Percentiles rank a stretch among this genome's conserved stretches.
Evolutionary conservation across 2,888 invertebrate genomes (phyloP).

Genomic region (Cryptus viduatorius): DNA sequence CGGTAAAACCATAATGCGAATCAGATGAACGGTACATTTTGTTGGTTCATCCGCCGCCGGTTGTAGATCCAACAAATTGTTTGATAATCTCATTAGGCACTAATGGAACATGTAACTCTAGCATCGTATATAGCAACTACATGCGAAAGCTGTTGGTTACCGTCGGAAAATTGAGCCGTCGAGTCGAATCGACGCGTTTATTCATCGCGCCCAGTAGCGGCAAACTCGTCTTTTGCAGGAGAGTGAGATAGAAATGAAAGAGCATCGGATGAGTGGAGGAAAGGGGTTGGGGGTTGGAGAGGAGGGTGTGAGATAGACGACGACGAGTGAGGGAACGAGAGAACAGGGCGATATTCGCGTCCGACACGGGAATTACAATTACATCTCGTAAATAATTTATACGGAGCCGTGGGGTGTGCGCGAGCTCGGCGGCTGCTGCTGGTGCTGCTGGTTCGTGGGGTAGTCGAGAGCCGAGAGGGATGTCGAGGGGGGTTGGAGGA

Average conservation of each 20-base stretch:
- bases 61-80: constrained; percentile 33
- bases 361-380: constrained; percentile 78
- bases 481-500: constrained; percentile 39
- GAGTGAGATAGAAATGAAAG: constrained; percentile 52
- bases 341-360: constrained; percentile 63
- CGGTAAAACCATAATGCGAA: constrained; percentile 8
- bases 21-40: neutral
- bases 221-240: constrained; percentile 63
- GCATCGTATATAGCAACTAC: constrained; percentile 1
- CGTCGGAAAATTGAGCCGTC: constrained; percentile 68
- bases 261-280: constrained; percentile 27
- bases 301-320: constrained; percentile 28
- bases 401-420: constrained; percentile 70
- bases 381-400: constrained; percentile 80
- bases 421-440: constrained; percentile 28
- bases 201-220: constrained; percentile 47
- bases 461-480: constrained; percentile 47
- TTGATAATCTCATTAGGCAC: constrained; percentile 43
- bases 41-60: constrained; percentile 24
- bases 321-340: constrained; percentile 26
- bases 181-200: constrained; percentile 68
- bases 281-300: neutral
- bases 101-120: constrained; percentile 35
- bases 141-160: constrained; percentile 29
- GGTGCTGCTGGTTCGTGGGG: constrained; percentile 13